Percentiles rank a stretch among this genome's conserved stretches.
phyloP scores from a whole-genome alignment of 2,113 vertebrate species.

The Rhinopithecus roxellana region DNA sequence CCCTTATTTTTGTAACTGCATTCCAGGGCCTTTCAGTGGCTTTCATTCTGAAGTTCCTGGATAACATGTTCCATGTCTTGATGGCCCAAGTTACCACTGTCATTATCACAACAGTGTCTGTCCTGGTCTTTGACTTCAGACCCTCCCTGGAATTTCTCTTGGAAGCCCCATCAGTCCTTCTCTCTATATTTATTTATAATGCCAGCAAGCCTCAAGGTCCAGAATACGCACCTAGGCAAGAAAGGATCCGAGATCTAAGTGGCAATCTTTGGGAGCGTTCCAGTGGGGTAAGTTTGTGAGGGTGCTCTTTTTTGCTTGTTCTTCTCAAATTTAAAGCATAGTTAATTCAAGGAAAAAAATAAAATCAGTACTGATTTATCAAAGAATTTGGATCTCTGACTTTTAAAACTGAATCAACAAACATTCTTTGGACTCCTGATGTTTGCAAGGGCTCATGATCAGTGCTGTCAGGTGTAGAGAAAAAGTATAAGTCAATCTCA shows the following conservation, averaged over 20 bases:
- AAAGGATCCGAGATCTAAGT: slow-evolving; percentile 89
- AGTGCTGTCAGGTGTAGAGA: neutral
- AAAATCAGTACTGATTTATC: neutral
- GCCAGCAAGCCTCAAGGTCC: slow-evolving; percentile 85
- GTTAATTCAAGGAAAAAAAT: neutral
- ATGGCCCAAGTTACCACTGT: slow-evolving; percentile 96
- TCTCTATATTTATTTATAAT: slow-evolving; percentile 97
- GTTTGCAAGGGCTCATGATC: neutral
- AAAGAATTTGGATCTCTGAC: neutral
- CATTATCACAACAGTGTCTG: slow-evolving; percentile 91
- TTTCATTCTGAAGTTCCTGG: slow-evolving; percentile 98
- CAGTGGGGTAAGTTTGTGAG: slow-evolving; percentile 90
- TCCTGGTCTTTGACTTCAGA: slow-evolving; percentile 94
- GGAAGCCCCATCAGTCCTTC: slow-evolving; percentile 94
- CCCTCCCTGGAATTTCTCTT: slow-evolving; percentile 96
- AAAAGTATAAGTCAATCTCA: neutral
- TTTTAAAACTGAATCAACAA: neutral
- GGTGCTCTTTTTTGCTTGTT: neutral
- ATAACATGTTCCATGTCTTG: slow-evolving; percentile 99
- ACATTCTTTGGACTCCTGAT: neutral
- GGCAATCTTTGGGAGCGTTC: slow-evolving; percentile 92
- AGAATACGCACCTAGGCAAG: slow-evolving; percentile 85
- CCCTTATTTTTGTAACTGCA: slow-evolving; percentile 94
- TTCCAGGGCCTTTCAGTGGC: slow-evolving; percentile 95
- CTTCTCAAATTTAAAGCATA: neutral